phyloP scores from a whole-genome alignment of 2,888 invertebrate species.

The Cerceris rybyensis region DNA sequence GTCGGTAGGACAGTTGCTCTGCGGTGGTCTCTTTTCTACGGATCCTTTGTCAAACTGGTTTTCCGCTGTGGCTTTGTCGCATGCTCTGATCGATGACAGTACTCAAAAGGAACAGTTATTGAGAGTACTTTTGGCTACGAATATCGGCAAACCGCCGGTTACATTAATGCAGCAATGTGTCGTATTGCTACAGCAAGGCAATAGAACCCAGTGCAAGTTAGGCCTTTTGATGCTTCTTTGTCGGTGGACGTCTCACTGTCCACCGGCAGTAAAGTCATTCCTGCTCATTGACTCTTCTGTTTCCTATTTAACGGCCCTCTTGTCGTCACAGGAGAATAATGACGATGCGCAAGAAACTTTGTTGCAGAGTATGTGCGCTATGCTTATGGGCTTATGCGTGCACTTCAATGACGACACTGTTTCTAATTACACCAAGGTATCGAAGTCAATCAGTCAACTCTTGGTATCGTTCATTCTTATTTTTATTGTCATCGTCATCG shows the following conservation, averaged over 20 bases:
- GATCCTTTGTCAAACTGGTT: slow-evolving; percentile 98
- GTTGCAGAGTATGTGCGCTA: slow-evolving; percentile 94
- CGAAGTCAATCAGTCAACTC: no score
- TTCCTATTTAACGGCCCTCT: slow-evolving; percentile 89
- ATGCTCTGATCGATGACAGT: slow-evolving; percentile 93
- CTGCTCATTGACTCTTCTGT: slow-evolving; percentile 91
- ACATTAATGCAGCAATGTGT: slow-evolving; percentile 95
- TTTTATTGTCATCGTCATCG: no score
- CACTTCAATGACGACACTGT: slow-evolving; percentile 94
- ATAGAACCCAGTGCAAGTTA: slow-evolving; percentile 91
- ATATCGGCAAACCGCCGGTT: slow-evolving; percentile 91
- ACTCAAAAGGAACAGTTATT: slow-evolving; percentile 94
- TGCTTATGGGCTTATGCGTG: slow-evolving; percentile 95
- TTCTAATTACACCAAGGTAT: slow-evolving; percentile 87
- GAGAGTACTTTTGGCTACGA: slow-evolving; percentile 94
- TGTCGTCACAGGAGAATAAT: slow-evolving; percentile 88
- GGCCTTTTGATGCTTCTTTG: slow-evolving; percentile 95
- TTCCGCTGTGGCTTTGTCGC: slow-evolving; percentile 94
- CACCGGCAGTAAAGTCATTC: slow-evolving; percentile 91
- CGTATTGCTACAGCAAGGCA: slow-evolving; percentile 91
- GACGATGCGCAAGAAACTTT: slow-evolving; percentile 95
- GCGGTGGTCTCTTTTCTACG: slow-evolving; percentile 94
- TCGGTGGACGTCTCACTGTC: slow-evolving; percentile 94
- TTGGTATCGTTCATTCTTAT: no score
- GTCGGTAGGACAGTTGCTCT: slow-evolving; percentile 91